Conservation (phyloP, 2,797 vertebrate species). For the Synanceia verrucosa region DNA sequence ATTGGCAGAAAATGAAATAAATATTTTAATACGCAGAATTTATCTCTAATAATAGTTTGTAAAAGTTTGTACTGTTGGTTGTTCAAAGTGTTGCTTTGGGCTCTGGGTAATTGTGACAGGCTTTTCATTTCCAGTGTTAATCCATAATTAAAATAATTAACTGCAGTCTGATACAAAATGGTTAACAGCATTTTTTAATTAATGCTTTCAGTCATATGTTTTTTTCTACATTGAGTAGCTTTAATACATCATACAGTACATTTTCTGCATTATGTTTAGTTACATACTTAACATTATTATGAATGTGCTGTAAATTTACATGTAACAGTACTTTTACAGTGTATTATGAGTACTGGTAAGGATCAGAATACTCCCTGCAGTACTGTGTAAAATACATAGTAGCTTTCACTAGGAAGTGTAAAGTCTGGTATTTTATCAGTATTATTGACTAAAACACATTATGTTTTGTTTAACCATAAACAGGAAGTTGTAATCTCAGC, state of each 20-base stretch:
- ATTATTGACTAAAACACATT: not conserved
- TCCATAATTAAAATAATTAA: not conserved
- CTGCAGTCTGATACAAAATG: not conserved
- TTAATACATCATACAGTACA: too few species aligned
- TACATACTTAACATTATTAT: not conserved
- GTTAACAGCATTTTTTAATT: too few species aligned
- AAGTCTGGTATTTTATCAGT: not conserved
- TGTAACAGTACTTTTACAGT: too few species aligned
- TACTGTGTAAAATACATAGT: not conserved
- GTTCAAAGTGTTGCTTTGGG: not conserved
- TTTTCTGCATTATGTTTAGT: too few species aligned
- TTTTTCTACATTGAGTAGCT: too few species aligned
- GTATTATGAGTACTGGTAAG: not conserved
- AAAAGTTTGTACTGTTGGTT: not conserved
- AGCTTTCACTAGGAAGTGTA: not conserved
- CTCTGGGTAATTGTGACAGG: not conserved
- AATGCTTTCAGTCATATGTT: too few species aligned
- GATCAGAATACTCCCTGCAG: not conserved
- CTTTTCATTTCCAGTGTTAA: not conserved
- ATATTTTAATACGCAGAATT: not conserved
- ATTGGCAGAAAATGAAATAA: not conserved
- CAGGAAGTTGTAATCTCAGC: slow-evolving; percentile 91
- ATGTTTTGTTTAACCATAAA: not conserved
- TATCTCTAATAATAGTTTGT: not conserved
- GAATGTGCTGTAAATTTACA: too few species aligned